These are phyloP conservation scores for Ormyrus rosae DNA, from an alignment of 2,888 invertebrate genomes.

Conservation along the genomic window DNA sequence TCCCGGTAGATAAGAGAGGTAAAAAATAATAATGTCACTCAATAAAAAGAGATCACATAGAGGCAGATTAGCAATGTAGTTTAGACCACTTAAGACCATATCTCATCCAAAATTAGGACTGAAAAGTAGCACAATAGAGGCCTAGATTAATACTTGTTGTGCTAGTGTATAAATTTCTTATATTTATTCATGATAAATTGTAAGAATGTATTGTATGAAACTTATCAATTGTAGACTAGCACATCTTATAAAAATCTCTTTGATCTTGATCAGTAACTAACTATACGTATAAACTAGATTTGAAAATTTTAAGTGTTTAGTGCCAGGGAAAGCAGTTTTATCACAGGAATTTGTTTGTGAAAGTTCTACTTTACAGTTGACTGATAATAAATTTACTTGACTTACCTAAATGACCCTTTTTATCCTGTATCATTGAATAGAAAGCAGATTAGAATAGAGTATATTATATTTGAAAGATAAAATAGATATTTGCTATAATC, in stretches of 20 bases:
- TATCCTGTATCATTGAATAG: slow-evolving; percentile 12
- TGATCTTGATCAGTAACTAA: slow-evolving; percentile 21
- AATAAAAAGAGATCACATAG: slow-evolving; percentile 33
- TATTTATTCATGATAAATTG: slow-evolving; percentile 49
- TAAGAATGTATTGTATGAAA: slow-evolving; percentile 30
- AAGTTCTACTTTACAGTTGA: slow-evolving; percentile 32
- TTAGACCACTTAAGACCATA: slow-evolving; percentile 47
- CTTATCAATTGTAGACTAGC: slow-evolving; percentile 45
- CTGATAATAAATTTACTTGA: neutral
- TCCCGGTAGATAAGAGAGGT: slow-evolving; percentile 11
- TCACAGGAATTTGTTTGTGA: slow-evolving; percentile 13
- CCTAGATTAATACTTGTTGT: slow-evolving; percentile 51
- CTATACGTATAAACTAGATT: slow-evolving; percentile 19
- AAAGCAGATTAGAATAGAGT: slow-evolving; percentile 33
- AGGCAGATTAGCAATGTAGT: slow-evolving; percentile 49
- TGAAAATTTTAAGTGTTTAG: neutral
- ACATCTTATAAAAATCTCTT: slow-evolving; percentile 33
- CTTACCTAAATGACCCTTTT: slow-evolving; percentile 6
- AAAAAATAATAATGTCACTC: slow-evolving; percentile 36
- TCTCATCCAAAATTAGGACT: slow-evolving; percentile 51
- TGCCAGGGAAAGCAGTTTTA: neutral
- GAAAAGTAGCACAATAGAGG: slow-evolving; percentile 49
- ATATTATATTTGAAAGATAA: slow-evolving; percentile 5
- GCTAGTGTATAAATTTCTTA: slow-evolving; percentile 45
- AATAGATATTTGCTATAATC: neutral